Conservation (phyloP, 2,888 invertebrate genomes). For the Lasioglossum marginatum region DNA sequence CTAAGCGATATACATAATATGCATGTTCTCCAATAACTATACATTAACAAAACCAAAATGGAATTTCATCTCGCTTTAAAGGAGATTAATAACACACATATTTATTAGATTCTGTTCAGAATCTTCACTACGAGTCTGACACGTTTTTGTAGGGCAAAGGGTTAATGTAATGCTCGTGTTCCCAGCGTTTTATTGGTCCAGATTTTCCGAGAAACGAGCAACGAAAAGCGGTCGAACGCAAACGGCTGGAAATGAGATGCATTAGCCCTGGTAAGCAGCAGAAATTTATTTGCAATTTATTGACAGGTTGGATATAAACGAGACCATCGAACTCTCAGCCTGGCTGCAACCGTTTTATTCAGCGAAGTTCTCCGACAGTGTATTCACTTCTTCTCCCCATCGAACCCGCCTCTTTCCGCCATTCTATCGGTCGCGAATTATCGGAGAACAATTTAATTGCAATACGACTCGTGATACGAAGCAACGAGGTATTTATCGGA, state of each 20-base stretch:
- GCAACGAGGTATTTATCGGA: slow-evolving; percentile 38
- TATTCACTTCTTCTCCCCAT: slow-evolving; percentile 26
- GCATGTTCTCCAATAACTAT: too few relatives aligned
- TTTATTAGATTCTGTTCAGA: too few relatives aligned
- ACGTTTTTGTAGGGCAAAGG: too few relatives aligned
- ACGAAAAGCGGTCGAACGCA: neutral
- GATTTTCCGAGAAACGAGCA: neutral
- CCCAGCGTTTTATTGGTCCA: neutral
- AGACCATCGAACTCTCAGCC: slow-evolving; percentile 64
- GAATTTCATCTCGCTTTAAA: too few relatives aligned
- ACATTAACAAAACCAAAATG: too few relatives aligned
- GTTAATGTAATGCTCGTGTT: neutral
- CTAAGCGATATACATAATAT: too few relatives aligned
- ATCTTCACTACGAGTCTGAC: too few relatives aligned
- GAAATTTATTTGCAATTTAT: slow-evolving; percentile 81
- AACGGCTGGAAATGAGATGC: slow-evolving; percentile 65
- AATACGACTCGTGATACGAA: slow-evolving; percentile 26
- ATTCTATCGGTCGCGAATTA: slow-evolving; percentile 27
- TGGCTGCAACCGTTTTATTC: slow-evolving; percentile 44
- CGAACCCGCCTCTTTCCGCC: neutral
- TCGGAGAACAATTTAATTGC: slow-evolving; percentile 53
- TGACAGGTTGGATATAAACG: slow-evolving; percentile 79
- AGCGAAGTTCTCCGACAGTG: slow-evolving; percentile 9
- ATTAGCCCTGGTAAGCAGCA: slow-evolving; percentile 68
- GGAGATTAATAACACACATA: too few relatives aligned